These are phyloP conservation scores for Lycocerus yunnanus DNA, from an alignment of 2,888 invertebrate species.

Conservation along the genomic window DNA sequence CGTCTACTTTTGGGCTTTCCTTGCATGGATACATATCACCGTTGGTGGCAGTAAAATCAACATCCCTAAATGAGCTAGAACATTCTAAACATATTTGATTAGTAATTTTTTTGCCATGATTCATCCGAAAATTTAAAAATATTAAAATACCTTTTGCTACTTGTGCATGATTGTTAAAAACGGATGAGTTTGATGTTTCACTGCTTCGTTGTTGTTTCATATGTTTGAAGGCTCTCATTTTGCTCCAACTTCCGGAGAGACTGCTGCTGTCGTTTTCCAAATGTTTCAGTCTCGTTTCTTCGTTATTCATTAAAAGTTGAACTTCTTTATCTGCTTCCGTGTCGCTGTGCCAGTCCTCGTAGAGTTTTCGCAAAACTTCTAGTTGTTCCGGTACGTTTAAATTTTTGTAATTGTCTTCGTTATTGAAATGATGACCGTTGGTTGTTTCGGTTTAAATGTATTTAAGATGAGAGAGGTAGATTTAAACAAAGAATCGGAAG, in stretches of 20 bases:
- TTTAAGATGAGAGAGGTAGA: constrained; percentile 56
- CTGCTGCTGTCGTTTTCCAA: constrained; percentile 51
- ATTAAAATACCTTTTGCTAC: constrained; percentile 52
- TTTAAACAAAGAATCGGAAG: constrained; percentile 43
- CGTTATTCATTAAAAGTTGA: constrained; percentile 59
- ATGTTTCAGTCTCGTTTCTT: constrained; percentile 33
- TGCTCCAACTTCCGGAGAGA: constrained; percentile 63
- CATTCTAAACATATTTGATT: neutral
- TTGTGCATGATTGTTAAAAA: constrained; percentile 44
- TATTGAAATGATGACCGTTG: constrained; percentile 3
- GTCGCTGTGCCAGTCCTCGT: constrained; percentile 57
- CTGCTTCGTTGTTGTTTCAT: constrained; percentile 42
- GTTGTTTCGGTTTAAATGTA: constrained; percentile 46
- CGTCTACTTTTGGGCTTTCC: neutral
- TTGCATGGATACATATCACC: neutral
- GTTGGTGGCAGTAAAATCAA: neutral
- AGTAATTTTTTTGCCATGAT: neutral
- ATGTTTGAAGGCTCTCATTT: constrained; percentile 58
- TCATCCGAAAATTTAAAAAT: neutral
- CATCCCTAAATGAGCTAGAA: neutral
- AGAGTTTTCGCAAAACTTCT: constrained; percentile 54
- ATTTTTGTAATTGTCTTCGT: constrained; percentile 23
- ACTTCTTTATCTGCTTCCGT: constrained; percentile 67
- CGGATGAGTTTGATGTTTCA: constrained; percentile 34
- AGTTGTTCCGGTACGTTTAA: constrained; percentile 47